These are phyloP conservation scores for Amblyornis subalaris DNA, from an alignment of 2,113 vertebrate species.

Conservation along the genomic window DNA sequence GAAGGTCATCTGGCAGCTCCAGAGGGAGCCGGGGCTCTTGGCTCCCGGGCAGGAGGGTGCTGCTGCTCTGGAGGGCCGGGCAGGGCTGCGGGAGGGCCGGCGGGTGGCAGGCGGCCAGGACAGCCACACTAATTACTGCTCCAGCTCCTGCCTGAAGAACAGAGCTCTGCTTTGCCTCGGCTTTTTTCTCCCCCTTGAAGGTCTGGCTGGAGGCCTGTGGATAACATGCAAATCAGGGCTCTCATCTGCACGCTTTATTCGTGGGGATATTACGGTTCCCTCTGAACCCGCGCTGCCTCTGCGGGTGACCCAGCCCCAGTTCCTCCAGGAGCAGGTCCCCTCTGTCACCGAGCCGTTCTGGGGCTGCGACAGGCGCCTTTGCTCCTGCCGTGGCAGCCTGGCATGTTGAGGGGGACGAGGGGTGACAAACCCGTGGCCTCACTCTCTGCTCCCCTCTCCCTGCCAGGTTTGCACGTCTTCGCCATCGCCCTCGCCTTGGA, in stretches of 20 bases:
- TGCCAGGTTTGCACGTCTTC: constrained; percentile 51
- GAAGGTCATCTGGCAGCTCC: constrained; percentile 2
- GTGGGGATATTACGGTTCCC: background rate
- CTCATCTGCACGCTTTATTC: background rate
- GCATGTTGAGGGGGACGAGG: accelerated
- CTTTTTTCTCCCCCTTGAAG: background rate
- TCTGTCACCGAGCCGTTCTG: background rate
- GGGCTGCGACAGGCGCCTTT: accelerated
- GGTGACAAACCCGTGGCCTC: background rate
- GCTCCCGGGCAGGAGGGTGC: background rate
- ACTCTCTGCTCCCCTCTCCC: background rate
- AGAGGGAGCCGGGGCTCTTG: background rate
- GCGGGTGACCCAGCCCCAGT: background rate
- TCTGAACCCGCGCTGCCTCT: background rate
- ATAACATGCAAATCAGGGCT: constrained; percentile 13
- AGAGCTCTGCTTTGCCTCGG: constrained; percentile 10
- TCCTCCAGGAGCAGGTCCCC: background rate
- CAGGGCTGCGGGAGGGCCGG: background rate
- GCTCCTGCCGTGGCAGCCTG: background rate
- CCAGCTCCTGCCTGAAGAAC: background rate
- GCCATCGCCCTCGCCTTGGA: constrained; percentile 75
- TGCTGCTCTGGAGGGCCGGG: background rate
- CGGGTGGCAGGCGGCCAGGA: background rate
- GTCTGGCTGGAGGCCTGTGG: background rate
- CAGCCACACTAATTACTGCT: background rate